Percentiles rank a stretch among this genome's conserved stretches.
These are phyloP conservation scores for Aegypius monachus DNA, from an alignment of 2,113 vertebrate species.

Conservation along the genomic window DNA sequence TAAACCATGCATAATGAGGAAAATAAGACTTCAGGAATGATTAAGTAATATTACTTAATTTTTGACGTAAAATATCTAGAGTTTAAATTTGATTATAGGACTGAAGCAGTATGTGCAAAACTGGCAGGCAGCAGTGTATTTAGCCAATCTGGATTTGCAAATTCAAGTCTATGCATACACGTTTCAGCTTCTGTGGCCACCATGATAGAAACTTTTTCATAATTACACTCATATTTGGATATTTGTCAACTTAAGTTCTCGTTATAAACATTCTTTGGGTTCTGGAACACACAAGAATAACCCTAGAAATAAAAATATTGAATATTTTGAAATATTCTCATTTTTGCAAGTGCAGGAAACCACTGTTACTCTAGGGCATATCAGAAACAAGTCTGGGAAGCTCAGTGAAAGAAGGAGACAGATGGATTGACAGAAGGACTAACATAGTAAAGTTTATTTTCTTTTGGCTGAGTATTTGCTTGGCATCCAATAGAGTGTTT, in stretches of 20 bases:
- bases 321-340: not conserved
- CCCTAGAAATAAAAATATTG: not conserved
- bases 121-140: not conserved
- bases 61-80: not conserved
- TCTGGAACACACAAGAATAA: not conserved
- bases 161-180: not conserved
- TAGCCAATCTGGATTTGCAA: not conserved
- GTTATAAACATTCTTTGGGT: not conserved
- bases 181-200: not conserved
- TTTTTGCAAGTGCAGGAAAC: not conserved
- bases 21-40: not conserved
- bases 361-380: not conserved
- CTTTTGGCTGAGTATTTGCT: not conserved
- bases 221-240: not conserved
- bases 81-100: not conserved
- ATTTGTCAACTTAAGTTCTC: not conserved
- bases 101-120: not conserved
- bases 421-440: constrained; percentile 20
- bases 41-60: not conserved
- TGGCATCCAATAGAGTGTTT: not conserved
- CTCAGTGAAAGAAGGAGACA: not conserved
- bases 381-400: not conserved
- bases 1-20: not conserved
- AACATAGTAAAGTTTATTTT: not conserved
- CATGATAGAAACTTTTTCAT: not conserved